Conservation (phyloP, 1,140 invertebrate species). For the Ephestia elutella region DNA sequence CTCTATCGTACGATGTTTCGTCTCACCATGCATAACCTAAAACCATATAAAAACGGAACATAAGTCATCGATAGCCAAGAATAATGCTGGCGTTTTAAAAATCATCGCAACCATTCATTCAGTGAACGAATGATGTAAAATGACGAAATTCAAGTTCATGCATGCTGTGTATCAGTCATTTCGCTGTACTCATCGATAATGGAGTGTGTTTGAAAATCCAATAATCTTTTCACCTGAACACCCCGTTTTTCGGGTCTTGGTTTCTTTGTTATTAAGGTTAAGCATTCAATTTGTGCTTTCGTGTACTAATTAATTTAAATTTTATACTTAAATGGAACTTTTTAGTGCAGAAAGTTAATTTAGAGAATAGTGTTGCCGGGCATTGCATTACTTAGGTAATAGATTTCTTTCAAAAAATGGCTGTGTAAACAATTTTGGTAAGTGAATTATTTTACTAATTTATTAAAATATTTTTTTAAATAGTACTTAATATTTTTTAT, state of each 20-base stretch:
- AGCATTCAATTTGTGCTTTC: too few relatives aligned
- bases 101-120: not conserved
- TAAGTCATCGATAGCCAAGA: too few relatives aligned
- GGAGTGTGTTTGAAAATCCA: not conserved
- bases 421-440: too few relatives aligned
- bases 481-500: too few relatives aligned
- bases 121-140: not conserved
- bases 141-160: too few relatives aligned
- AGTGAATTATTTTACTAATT: too few relatives aligned
- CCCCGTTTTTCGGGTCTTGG: not conserved
- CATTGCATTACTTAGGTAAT: too few relatives aligned
- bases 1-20: not conserved
- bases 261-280: too few relatives aligned
- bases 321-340: not conserved
- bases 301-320: not conserved
- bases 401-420: too few relatives aligned
- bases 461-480: too few relatives aligned
- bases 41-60: not conserved
- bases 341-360: not conserved
- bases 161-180: not conserved
- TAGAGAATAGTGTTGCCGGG: not conserved
- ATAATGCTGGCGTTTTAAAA: too few relatives aligned
- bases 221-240: not conserved
- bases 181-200: not conserved
- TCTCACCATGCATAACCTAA: not conserved